Base-by-base conservation (phyloP, 2,113 vertebrate genomes). In the Mobula birostris region DNA sequence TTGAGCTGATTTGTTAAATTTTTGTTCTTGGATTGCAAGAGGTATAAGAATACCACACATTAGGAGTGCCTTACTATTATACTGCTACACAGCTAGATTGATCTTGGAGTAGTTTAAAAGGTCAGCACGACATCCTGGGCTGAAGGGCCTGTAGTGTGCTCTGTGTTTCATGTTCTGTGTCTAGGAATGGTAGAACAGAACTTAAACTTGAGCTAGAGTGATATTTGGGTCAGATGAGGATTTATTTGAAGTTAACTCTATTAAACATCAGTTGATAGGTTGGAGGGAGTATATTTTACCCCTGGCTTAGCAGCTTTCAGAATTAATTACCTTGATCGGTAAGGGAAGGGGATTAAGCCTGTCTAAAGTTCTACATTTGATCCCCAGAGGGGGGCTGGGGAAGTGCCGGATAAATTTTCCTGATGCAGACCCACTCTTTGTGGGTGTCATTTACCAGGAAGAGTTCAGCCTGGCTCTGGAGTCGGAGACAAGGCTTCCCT, bases 351-450 rank as follows among this genome's bases (percentile, higher is more conserved):
- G 21, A 56, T 93, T 48, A 93, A 32, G 68, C 56, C 48, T 76
- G 91, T 74, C 27, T 76, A 17, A 48, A 56, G 24, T 40, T 76
- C 70, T 74, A 8, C 21, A 56, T 74, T 74, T 32, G 15, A 40
- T 76, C 91, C 21, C 68, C 3, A 15, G 91, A 40, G 36, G 48
- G 27, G 56, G 19, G 66, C 91, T 27, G n/a, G 8, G 68, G 70
- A 93, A 27, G 32, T 74, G 70, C 32, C 29, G 40, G 91, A 74
- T 93, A 74, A 36, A 93, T 74, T 93, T 93, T 76, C 40, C 91
- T 93, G 91, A 93, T 48, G 24, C 91, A 93, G 68, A 48, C 66
- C 7, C 5, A 21, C 2, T 11, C 32, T 72, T 15, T 93, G 63
- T 48, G 66, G 48, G 70, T 93, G 68, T 72, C 90, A 40, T 74